Evolutionary conservation across 1,140 invertebrate species (phyloP).

Genomic region (Apis laboriosa): DNA sequence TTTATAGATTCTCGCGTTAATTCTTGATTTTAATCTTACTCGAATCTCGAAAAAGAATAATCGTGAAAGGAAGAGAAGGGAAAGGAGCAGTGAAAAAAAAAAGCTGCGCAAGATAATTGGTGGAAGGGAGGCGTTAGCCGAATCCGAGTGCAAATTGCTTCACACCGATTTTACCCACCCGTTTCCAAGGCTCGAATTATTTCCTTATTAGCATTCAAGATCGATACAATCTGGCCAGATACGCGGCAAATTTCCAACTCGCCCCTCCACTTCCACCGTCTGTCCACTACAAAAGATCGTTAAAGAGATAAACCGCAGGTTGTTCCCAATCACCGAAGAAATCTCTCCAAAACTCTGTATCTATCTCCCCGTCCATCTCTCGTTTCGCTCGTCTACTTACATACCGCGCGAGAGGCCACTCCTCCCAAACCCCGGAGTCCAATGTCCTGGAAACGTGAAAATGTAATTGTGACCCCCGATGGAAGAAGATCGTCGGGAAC

Average conservation of each 20-base stretch:
- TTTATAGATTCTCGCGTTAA: too few relatives aligned
- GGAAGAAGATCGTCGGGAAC: not conserved
- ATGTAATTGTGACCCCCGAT: slow-evolving; percentile 56
- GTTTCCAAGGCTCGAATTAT: not conserved
- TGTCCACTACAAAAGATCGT: slow-evolving; percentile 50
- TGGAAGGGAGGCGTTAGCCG: not conserved
- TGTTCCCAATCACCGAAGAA: slow-evolving; percentile 48
- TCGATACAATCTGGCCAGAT: slow-evolving; percentile 39
- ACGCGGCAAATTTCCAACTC: slow-evolving; percentile 41
- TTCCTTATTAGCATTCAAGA: slow-evolving; percentile 58
- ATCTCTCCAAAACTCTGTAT: slow-evolving; percentile 35
- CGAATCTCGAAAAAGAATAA: too few relatives aligned
- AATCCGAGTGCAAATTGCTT: slow-evolving; percentile 28
- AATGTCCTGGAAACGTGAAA: slow-evolving; percentile 44
- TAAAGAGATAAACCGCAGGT: slow-evolving; percentile 56
- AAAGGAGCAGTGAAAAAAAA: too few relatives aligned
- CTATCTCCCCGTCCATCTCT: not conserved
- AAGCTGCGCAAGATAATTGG: not conserved
- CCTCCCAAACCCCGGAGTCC: slow-evolving; percentile 5
- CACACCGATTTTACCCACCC: not conserved
- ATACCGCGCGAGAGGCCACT: slow-evolving; percentile 14
- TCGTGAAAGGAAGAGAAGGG: too few relatives aligned
- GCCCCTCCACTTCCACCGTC: not conserved
- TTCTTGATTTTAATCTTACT: too few relatives aligned
- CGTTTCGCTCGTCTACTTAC: slow-evolving; percentile 33